Evolutionary conservation across 2,888 invertebrate species (phyloP).

Genomic region (Rhingia rostrata): DNA sequence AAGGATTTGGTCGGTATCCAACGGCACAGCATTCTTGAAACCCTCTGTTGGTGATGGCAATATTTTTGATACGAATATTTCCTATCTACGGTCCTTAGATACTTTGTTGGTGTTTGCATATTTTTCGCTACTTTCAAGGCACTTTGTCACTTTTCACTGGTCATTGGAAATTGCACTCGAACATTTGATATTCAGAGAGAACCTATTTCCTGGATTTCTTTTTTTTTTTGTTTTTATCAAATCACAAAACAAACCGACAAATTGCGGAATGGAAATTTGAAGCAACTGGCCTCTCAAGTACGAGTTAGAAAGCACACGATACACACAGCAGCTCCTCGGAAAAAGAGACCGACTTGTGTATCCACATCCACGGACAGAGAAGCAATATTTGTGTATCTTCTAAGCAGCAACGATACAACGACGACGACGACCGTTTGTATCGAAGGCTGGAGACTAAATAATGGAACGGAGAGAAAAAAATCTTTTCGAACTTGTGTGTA

Average conservation of each 20-base stretch:
- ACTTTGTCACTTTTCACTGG: slow-evolving; percentile 17
- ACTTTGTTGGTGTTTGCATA: slow-evolving; percentile 48
- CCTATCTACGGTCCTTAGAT: slow-evolving; percentile 43
- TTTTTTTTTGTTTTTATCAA: no score
- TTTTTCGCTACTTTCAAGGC: slow-evolving; percentile 18
- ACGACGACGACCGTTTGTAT: slow-evolving; percentile 79
- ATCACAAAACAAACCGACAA: background rate
- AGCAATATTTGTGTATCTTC: slow-evolving; percentile 50
- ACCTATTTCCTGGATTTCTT: background rate
- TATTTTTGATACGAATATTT: slow-evolving; percentile 34
- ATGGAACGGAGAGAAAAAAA: slow-evolving; percentile 52
- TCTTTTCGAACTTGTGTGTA: slow-evolving; percentile 55
- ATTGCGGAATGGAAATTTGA: background rate
- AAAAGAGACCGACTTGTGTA: slow-evolving; percentile 49
- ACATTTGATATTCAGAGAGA: background rate
- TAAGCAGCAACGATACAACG: slow-evolving; percentile 47
- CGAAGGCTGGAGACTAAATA: slow-evolving; percentile 82
- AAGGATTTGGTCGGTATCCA: slow-evolving; percentile 29
- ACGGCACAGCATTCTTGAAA: slow-evolving; percentile 36
- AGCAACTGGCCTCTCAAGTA: background rate
- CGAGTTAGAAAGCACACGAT: slow-evolving; percentile 17
- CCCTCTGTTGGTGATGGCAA: slow-evolving; percentile 48
- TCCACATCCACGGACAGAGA: slow-evolving; percentile 53
- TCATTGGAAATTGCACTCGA: background rate
- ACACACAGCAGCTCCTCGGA: slow-evolving; percentile 36